Evolutionary conservation across 2,797 vertebrate genomes (phyloP).

Genomic region (Vultur gryphus): DNA sequence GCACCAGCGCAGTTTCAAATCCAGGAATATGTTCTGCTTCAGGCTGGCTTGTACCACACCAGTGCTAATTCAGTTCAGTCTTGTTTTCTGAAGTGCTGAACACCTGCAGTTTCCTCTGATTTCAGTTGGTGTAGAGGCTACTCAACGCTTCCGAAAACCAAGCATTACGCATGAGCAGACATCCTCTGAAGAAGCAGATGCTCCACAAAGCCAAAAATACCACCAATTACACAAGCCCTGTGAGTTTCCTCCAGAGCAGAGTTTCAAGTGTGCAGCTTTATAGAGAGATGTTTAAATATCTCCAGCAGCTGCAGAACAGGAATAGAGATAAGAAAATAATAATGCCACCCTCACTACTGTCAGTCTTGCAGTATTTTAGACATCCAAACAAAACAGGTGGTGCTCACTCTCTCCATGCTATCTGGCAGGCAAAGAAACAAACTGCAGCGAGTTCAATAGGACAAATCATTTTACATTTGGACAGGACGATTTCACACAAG

Average conservation of each 20-base stretch:
- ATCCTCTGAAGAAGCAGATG: neutral
- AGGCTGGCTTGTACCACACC: neutral
- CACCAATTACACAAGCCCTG: neutral
- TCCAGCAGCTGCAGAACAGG: neutral
- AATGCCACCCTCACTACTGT: neutral
- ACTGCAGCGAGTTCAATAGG: neutral
- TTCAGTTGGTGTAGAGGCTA: neutral
- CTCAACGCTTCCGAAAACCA: neutral
- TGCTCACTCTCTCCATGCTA: neutral
- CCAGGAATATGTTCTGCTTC: neutral
- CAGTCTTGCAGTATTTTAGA: neutral
- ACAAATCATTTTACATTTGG: neutral
- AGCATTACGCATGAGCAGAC: neutral
- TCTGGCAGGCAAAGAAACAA: neutral
- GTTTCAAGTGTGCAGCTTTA: neutral
- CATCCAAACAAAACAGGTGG: neutral
- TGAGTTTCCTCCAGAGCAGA: neutral
- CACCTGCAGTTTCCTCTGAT: neutral
- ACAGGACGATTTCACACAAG: neutral
- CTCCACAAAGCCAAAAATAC: neutral
- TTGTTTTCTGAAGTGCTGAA: neutral
- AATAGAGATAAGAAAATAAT: neutral
- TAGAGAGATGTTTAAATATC: neutral
- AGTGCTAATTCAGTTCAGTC: neutral
- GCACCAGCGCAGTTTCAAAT: neutral